Evolutionary conservation across 1,140 invertebrate genomes (phyloP).

Genomic region (Zaprionus inermis): DNA sequence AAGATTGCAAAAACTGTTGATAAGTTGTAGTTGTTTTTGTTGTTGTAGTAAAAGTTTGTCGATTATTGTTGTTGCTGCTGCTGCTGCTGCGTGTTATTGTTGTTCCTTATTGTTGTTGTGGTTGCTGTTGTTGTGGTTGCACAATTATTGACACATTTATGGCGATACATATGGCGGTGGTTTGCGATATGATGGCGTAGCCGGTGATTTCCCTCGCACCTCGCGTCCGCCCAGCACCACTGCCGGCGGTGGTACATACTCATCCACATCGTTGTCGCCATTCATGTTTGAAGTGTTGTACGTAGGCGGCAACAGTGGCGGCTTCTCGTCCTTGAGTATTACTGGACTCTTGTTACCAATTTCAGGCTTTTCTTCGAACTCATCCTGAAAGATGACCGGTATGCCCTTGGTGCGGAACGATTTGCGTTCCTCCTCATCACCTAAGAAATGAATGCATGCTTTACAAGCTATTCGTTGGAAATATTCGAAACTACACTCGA

Average conservation of each 20-base stretch:
- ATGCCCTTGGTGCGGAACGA: slow-evolving; percentile 94
- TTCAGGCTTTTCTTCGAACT: slow-evolving; percentile 95
- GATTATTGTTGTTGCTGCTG: slow-evolving; percentile 71
- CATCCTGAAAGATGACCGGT: slow-evolving; percentile 97
- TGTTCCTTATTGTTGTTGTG: slow-evolving; percentile 69
- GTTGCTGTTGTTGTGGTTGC: slow-evolving; percentile 27
- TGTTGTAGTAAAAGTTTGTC: slow-evolving; percentile 46
- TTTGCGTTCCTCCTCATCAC: slow-evolving; percentile 91
- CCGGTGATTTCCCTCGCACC: slow-evolving; percentile 86
- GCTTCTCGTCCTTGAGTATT: slow-evolving; percentile 96
- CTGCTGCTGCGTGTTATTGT: slow-evolving; percentile 50
- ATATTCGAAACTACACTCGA: not conserved
- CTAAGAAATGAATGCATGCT: slow-evolving; percentile 51
- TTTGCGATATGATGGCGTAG: slow-evolving; percentile 94
- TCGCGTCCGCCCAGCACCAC: slow-evolving; percentile 89
- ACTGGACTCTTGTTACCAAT: slow-evolving; percentile 95
- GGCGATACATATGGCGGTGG: slow-evolving; percentile 96
- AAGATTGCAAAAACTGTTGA: slow-evolving; percentile 36
- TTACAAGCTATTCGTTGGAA: not conserved
- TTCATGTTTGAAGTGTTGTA: slow-evolving; percentile 83
- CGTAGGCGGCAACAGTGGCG: slow-evolving; percentile 90
- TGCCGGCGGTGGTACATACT: slow-evolving; percentile 92
- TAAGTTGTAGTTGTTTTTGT: slow-evolving; percentile 4
- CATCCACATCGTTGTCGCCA: slow-evolving; percentile 86
- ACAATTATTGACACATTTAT: slow-evolving; percentile 86